Conservation (phyloP, 2,888 invertebrate genomes). For the Watsonalla cultraria region DNA sequence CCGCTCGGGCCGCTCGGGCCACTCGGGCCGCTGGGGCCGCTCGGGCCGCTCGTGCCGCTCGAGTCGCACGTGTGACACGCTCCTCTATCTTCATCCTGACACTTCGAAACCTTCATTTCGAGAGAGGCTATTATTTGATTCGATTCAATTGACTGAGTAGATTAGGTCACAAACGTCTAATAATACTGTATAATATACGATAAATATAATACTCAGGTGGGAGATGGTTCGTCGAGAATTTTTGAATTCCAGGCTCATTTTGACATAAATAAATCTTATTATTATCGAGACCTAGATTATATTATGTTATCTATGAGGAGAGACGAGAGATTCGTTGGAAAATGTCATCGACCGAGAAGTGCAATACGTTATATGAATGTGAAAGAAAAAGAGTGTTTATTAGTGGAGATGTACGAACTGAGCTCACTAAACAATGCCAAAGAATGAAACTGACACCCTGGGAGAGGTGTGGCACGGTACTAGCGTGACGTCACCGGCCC, state of each 20-base stretch:
- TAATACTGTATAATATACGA: constrained; percentile 50
- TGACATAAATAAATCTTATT: constrained; percentile 25
- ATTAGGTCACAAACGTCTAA: constrained; percentile 71
- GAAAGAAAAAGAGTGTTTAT: constrained; percentile 21
- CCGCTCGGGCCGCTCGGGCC: constrained; percentile 30
- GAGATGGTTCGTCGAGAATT: constrained; percentile 30
- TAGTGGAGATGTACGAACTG: constrained; percentile 49
- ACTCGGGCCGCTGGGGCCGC: constrained; percentile 52
- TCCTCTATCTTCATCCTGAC: constrained; percentile 33
- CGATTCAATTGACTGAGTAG: constrained; percentile 76
- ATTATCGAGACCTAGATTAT: constrained; percentile 34
- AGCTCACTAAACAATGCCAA: constrained; percentile 77
- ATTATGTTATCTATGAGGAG: constrained; percentile 26
- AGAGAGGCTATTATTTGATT: constrained; percentile 76
- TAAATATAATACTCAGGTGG: constrained; percentile 59
- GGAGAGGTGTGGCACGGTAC: constrained; percentile 44
- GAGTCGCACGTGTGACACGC: constrained; percentile 47
- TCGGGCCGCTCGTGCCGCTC: constrained; percentile 46
- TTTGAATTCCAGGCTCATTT: constrained; percentile 29
- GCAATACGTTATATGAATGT: constrained; percentile 52
- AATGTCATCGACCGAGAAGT: constrained; percentile 44
- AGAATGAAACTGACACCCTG: constrained; percentile 59
- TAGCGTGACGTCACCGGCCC: constrained; percentile 46
- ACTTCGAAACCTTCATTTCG: constrained; percentile 51
- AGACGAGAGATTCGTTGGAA: constrained; percentile 20